These are phyloP conservation scores for Sparidentex hasta DNA, from an alignment of 2,797 vertebrate species.

Conservation along the genomic window DNA sequence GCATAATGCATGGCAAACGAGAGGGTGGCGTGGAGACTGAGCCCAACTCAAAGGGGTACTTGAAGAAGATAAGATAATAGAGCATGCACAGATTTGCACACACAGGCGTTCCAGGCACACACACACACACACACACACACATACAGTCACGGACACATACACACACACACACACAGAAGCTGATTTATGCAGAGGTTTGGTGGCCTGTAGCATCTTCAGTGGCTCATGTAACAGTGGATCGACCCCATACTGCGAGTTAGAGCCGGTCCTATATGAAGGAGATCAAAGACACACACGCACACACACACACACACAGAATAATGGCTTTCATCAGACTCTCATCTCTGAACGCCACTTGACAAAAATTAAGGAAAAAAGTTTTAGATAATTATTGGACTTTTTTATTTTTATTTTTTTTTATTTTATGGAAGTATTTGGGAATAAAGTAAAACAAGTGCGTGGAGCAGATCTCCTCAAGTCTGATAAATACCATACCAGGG, in stretches of 20 bases:
- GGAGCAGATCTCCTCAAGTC: not conserved
- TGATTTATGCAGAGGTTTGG: conserved; percentile 42
- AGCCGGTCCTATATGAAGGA: conserved; percentile 36
- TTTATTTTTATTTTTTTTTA: no score
- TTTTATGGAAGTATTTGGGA: not conserved
- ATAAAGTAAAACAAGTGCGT: not conserved
- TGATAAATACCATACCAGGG: not conserved
- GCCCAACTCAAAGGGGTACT: conserved; percentile 52
- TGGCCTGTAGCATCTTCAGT: conserved; percentile 61
- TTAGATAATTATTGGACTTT: no score
- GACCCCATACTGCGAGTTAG: conserved; percentile 40
- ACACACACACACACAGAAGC: not conserved
- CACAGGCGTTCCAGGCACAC: not conserved
- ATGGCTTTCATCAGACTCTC: conserved; percentile 14
- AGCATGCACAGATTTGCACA: conserved; percentile 48
- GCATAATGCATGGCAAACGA: conserved; percentile 72
- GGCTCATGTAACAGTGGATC: conserved; percentile 37
- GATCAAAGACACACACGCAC: conserved; percentile 43
- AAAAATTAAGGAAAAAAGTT: conserved; percentile 9
- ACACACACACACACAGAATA: not conserved
- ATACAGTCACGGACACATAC: conserved; percentile 3
- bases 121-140: conserved; percentile 13
- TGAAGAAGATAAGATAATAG: conserved; percentile 68
- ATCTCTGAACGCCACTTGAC: conserved; percentile 27
- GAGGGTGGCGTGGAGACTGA: conserved; percentile 51